phyloP scores from a whole-genome alignment of 2,888 invertebrate species.

The Bembecia ichneumoniformis region DNA sequence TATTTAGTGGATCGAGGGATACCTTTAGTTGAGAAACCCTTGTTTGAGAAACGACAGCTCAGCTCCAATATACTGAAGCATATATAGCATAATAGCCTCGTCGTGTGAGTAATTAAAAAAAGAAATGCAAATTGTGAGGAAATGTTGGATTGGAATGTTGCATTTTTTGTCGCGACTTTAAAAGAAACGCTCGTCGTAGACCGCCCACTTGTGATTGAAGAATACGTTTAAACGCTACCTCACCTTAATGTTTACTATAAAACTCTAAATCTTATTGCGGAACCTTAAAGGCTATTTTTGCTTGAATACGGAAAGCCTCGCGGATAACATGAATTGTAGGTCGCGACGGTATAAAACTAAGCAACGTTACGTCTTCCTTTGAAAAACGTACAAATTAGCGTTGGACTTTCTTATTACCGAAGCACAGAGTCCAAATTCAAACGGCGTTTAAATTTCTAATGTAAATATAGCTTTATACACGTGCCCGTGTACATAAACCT shows the following conservation, averaged over 20 bases:
- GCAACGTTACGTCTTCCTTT: neutral
- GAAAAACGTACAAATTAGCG: neutral
- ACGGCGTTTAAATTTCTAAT: slow-evolving; percentile 12
- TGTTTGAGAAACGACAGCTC: no score
- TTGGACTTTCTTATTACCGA: neutral
- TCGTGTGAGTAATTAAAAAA: no score
- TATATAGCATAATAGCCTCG: no score
- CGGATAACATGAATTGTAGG: neutral
- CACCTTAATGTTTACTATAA: neutral
- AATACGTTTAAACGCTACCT: slow-evolving; percentile 6
- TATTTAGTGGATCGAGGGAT: no score
- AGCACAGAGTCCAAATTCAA: neutral
- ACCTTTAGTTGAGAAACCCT: no score
- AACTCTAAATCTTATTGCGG: neutral
- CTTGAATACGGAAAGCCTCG: neutral
- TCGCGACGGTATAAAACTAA: neutral
- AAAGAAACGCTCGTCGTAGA: slow-evolving; percentile 15
- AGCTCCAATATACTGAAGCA: no score
- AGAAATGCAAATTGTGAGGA: no score
- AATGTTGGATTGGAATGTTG: no score
- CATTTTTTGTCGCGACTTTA: slow-evolving; percentile 5
- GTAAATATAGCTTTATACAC: slow-evolving; percentile 8
- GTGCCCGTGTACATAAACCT: slow-evolving; percentile 16
- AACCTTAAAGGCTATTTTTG: neutral
- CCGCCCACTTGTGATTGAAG: slow-evolving; percentile 15